A percentile compares a stretch with the other conserved stretches of the same genome.
Evolutionary conservation across 2,797 vertebrate species (phyloP).

Genomic region (Betta splendens): DNA sequence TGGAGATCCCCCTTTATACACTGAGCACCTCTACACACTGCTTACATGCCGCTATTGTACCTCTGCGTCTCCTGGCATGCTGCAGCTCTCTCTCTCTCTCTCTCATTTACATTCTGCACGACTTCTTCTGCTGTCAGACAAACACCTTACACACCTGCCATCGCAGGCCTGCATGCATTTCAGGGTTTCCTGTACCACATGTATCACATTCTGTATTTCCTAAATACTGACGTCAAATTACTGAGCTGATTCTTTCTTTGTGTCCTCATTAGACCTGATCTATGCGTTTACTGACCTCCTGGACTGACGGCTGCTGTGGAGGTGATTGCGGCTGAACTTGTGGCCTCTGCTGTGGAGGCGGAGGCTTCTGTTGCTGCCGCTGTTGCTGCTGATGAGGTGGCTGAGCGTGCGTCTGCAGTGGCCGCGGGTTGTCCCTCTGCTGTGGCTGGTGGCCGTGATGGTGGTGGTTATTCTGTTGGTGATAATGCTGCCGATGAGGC

Average conservation of each 20-base stretch:
- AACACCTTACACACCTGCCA: conserved; percentile 20
- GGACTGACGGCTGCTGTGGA: conserved; percentile 77
- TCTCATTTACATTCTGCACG: conserved; percentile 36
- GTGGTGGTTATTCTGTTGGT: conserved; percentile 44
- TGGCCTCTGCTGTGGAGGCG: conserved; percentile 34
- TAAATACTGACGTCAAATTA: too few relatives aligned
- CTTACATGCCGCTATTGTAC: too few relatives aligned
- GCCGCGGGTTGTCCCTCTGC: conserved; percentile 41
- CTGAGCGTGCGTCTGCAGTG: conserved; percentile 47
- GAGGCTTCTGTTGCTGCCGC: conserved; percentile 37
- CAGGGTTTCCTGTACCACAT: too few relatives aligned
- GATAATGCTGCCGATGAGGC: conserved; percentile 78
- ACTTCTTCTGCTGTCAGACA: conserved; percentile 31
- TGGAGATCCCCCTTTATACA: too few relatives aligned
- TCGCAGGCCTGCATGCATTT: not conserved
- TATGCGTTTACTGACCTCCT: conserved; percentile 83
- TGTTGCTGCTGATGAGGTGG: conserved; percentile 28
- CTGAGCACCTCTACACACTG: too few relatives aligned
- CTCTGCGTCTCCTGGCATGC: conserved; percentile 27
- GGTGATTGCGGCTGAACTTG: conserved; percentile 51
- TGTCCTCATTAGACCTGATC: too few relatives aligned
- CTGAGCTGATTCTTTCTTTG: too few relatives aligned
- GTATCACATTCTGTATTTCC: too few relatives aligned
- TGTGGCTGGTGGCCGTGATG: conserved; percentile 47
- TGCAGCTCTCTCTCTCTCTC: conserved; percentile 18